Evolutionary conservation across 2,888 invertebrate species (phyloP), one percentile per base, ranked within the genome.

Genomic region (Athalia circularis): DNA sequence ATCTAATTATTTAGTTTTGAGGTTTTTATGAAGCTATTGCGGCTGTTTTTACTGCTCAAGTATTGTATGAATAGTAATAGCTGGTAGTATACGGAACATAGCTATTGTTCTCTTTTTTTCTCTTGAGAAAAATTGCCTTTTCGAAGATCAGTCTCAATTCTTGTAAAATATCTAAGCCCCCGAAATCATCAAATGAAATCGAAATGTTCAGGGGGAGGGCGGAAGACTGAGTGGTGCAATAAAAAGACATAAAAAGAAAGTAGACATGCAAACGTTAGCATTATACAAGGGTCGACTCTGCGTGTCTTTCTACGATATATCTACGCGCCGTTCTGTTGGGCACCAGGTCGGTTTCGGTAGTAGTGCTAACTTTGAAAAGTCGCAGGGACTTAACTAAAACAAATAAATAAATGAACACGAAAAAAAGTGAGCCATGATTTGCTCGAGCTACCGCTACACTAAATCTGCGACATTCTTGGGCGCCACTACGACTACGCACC

Each of bases 221-320:
- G n/a, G n/a, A n/a, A n/a, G n/a, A n/a, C n/a, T n/a, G n/a, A n/a
- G n/a, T n/a, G n/a, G n/a, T n/a, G n/a, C n/a, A n/a, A n/a, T n/a
- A n/a, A n/a, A n/a, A n/a, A n/a, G n/a, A n/a, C n/a, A 59, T 47
- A 59, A 13, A 15, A 57, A 47, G 47, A 6, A 13, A 47, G 7
- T 45, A 47, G 57, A 72, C 70, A 59, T 13, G 54, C 45, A 47
- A 72, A 59, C 70, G 45, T 59, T 72, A 47, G 70, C 59, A 72
- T 57, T n/a, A 61, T 13, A 72, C 67, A 57, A 57, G 70, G 70
- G 57, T 72, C 57, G 52, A 72, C 47, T 72, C 70, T 72, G 70
- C 70, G 70, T 72, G 70, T 72, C 57, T 59, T 72, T 72, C 57
- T 57, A 72, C 70, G 57, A 72, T 72, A 72, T 72, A 72, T 72